Base-by-base conservation (phyloP, 2,888 invertebrate species). In the Phaonia tiefii region DNA sequence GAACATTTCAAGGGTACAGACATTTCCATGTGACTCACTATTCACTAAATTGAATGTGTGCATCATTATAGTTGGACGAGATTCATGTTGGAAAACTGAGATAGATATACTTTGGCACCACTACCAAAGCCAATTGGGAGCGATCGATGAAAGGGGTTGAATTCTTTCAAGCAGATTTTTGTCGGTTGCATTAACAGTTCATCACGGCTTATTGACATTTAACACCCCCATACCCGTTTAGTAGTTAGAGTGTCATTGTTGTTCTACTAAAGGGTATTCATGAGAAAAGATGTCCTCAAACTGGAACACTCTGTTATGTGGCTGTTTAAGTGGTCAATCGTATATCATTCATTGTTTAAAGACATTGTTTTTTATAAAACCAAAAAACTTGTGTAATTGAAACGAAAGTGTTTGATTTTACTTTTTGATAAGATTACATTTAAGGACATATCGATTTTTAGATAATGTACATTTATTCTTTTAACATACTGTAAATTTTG, bases 1-100 rank as follows among this genome's bases (percentile, higher is more conserved):
- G 26, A 20, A 46, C 66, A 49, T 17, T 20, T 70, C 70, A 56
- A 71, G 71, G 58, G 15, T 71, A 60, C 8, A 60, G n/a, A 1
- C 5, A 26, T 56, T 51, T 51, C 58, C 15, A 58, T 58, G 3
- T n/a, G n/a, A n/a, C n/a, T n/a, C n/a, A n/a, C n/a, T n/a, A n/a
- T n/a, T n/a, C n/a, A n/a, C n/a, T n/a, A n/a, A n/a, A n/a, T n/a
- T n/a, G n/a, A n/a, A n/a, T n/a, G n/a, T n/a, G n/a, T n/a, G n/a
- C n/a, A n/a, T n/a, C n/a, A n/a, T n/a, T n/a, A n/a, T n/a, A n/a
- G n/a, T n/a, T n/a, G n/a, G n/a, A n/a, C n/a, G n/a, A n/a, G n/a
- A n/a, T n/a, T n/a, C n/a, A n/a, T n/a, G n/a, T n/a, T n/a, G n/a
- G n/a, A n/a, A n/a, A n/a, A n/a, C n/a, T n/a, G n/a, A n/a, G n/a